Base-by-base conservation (phyloP, 2,113 vertebrate species). In the Ginglymostoma cirratum region DNA sequence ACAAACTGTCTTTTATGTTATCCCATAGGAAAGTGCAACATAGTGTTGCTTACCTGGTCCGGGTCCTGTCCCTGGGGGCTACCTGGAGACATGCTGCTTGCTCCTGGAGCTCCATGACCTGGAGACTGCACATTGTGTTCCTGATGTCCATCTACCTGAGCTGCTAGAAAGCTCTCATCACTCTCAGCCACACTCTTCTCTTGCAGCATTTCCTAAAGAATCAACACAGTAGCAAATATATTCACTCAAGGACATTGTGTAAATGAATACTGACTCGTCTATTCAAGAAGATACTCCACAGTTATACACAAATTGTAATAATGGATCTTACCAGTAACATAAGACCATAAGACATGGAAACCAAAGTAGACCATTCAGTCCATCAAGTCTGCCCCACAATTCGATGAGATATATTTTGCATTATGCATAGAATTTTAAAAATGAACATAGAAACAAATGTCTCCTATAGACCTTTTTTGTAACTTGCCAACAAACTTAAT, bases 161-260 rank as follows among this genome's bases (percentile, higher is more conserved):
- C 97, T 96, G 97, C 98, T 97, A 97, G 97, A 97, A 98, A 98
- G 97, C 97, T 98, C 97, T 99, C 99, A 97, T 99, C 98, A 96
- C 97, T 98, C 97, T 98, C 98, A 96, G 98, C 97, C 97, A 98
- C 98, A 97, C 98, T 98, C 97, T 99, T 99, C 97, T 99, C 99
- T 98, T 99, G 99, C 97, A 99, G 99, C 99, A 99, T 99, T 97
- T 98, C 99, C 98, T 99, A 97, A 70, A 96, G 95, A 95, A 96
- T 93, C 69, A 34, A 30, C n/a, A 66, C 89, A 93, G 61, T 21
- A 83, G 80, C 42, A 83, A 45, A 93, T 66, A n/a, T 21, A 38
- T n/a, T 93, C 89, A 93, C 55, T 38, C 19, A 38, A 10, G 2
- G 89, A 19, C 5, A 66, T 12, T 66, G n/a, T 92, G 87, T 34